Evolutionary conservation across 1,140 invertebrate species (phyloP).

Genomic region (Anoplophora glabripennis): DNA sequence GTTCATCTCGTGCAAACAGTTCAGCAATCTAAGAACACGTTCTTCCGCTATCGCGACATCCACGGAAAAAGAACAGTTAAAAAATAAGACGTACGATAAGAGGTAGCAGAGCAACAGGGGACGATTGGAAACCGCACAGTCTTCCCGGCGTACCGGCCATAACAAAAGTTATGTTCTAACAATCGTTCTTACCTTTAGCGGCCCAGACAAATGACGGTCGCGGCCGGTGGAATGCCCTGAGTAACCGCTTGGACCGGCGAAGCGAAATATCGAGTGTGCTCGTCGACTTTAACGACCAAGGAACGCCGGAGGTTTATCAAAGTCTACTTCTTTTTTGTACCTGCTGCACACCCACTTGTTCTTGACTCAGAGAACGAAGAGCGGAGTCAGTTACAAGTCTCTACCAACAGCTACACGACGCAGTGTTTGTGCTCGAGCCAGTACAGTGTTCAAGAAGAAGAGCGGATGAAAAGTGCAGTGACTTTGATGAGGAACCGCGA

Average conservation of each 20-base stretch:
- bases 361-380: slow-evolving; percentile 16
- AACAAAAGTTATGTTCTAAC: slow-evolving; percentile 25
- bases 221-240: slow-evolving; percentile 34
- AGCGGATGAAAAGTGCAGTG: slow-evolving; percentile 4
- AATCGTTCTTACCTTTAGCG: slow-evolving; percentile 31
- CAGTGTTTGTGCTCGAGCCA: background rate
- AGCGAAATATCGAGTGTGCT: slow-evolving; percentile 33
- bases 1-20: background rate
- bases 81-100: too few relatives aligned
- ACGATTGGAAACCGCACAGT: too few relatives aligned
- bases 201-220: slow-evolving; percentile 22
- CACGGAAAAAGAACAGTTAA: background rate
- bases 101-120: too few relatives aligned
- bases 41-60: slow-evolving; percentile 1
- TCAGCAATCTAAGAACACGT: background rate
- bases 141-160: background rate
- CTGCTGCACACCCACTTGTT: slow-evolving; percentile 44
- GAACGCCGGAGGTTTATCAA: slow-evolving; percentile 13
- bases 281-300: background rate
- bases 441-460: slow-evolving; percentile 13
- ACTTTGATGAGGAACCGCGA: background rate
- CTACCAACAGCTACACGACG: background rate
- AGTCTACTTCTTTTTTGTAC: slow-evolving; percentile 36
- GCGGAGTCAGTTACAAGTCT: background rate
- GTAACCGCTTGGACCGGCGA: slow-evolving; percentile 34